A percentile compares a stretch with the other conserved stretches of the same genome.
phyloP scores from a whole-genome alignment of 2,888 invertebrate species.

The Colletes collaris region DNA sequence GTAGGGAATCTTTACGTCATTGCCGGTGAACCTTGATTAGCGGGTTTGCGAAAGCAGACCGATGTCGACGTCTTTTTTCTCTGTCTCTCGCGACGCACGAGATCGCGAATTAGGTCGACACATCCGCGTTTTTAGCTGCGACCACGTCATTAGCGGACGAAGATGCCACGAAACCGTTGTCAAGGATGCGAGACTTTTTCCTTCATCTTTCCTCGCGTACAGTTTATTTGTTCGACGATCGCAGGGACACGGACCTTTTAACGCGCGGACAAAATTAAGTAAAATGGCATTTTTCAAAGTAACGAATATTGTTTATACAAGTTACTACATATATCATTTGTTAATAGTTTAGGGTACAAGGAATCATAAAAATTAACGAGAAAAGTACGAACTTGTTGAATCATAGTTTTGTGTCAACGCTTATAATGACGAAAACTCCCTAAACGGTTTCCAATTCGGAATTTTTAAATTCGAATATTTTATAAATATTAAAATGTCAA shows the following conservation, averaged over 20 bases:
- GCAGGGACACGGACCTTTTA: neutral
- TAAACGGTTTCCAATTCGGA: too few species aligned
- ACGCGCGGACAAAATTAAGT: too few species aligned
- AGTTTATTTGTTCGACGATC: neutral
- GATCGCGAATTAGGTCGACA: constrained; percentile 30
- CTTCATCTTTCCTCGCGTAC: neutral
- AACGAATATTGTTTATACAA: too few species aligned
- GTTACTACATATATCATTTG: too few species aligned
- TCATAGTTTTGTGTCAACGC: too few species aligned
- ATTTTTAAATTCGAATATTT: too few species aligned
- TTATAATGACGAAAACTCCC: too few species aligned
- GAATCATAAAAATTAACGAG: too few species aligned
- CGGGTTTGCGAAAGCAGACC: constrained; percentile 34
- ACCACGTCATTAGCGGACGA: constrained; percentile 16
- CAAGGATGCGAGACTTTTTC: constrained; percentile 9
- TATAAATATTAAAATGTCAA: too few species aligned
- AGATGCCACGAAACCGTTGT: neutral
- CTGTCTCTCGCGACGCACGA: neutral
- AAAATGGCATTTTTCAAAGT: too few species aligned
- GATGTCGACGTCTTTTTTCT: neutral
- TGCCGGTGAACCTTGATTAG: constrained; percentile 39
- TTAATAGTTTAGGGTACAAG: too few species aligned
- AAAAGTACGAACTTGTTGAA: too few species aligned
- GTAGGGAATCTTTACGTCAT: constrained; percentile 34
- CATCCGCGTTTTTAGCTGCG: constrained; percentile 27